A percentile compares a stretch with the other conserved stretches of the same genome.
Evolutionary conservation across 2,797 vertebrate genomes (phyloP).

Genomic region (Tauraco hartlaubi): DNA sequence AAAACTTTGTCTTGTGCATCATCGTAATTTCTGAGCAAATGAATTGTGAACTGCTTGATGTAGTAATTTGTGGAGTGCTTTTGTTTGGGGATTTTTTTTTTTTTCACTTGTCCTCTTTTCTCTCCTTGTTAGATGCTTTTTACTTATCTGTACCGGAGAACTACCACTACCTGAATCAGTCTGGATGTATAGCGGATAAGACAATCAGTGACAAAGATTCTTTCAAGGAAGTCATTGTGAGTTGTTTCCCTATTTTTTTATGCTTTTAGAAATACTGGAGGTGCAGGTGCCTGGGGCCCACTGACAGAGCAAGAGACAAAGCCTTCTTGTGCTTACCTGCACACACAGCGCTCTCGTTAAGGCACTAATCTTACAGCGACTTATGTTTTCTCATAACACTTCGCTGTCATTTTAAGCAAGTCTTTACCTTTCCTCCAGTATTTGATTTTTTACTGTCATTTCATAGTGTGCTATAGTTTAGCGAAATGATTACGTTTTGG

Average conservation of each 20-base stretch:
- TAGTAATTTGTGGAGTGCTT: background rate
- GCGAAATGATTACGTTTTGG: background rate
- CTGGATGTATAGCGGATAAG: constrained; percentile 85
- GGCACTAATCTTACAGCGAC: background rate
- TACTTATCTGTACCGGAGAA: constrained; percentile 87
- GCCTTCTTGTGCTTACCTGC: background rate
- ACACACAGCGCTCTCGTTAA: background rate
- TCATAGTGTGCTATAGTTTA: background rate
- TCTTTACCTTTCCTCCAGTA: background rate
- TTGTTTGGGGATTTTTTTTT: background rate
- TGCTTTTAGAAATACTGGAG: background rate
- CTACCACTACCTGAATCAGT: constrained; percentile 95
- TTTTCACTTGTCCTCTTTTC: background rate
- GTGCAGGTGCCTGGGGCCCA: background rate
- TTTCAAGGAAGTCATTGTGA: constrained; percentile 94
- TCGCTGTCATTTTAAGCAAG: background rate
- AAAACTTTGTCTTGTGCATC: background rate
- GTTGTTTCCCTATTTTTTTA: constrained; percentile 40
- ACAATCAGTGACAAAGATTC: constrained; percentile 90
- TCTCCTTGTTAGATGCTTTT: constrained; percentile 86
- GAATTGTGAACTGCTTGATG: background rate
- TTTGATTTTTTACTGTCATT: background rate
- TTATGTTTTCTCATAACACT: background rate
- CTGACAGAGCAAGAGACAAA: background rate
- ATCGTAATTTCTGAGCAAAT: background rate